Conservation (phyloP, 2,113 vertebrate genomes). For the Notechis scutatus region DNA sequence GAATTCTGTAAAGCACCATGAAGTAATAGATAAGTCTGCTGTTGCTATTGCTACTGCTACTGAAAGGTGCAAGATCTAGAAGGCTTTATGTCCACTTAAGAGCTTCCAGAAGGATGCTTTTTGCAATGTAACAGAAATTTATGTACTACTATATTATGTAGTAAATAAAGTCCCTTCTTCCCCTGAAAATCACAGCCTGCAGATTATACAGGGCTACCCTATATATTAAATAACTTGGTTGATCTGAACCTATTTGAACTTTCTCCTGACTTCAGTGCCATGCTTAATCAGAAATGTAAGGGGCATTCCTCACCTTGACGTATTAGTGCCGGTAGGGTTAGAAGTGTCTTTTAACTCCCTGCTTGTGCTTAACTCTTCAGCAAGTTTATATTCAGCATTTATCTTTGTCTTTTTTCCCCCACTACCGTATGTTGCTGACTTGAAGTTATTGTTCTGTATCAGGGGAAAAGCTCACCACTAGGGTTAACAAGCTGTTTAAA, state of each 20-base stretch:
- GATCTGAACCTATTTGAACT: constrained; percentile 39
- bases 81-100: not conserved
- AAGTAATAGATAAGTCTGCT: not conserved
- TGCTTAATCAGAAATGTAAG: not conserved
- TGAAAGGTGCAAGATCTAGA: not conserved
- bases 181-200: not conserved
- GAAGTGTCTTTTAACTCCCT: constrained; percentile 2
- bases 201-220: constrained; percentile 24
- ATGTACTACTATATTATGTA: not conserved
- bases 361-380: constrained; percentile 14
- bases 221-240: not conserved
- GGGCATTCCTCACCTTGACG: constrained; percentile 36
- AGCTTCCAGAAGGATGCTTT: not conserved
- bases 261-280: constrained; percentile 30
- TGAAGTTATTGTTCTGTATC: constrained; percentile 41
- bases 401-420: constrained; percentile 18
- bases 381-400: constrained; percentile 35
- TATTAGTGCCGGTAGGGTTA: accelerated
- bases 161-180: not conserved
- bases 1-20: not conserved
- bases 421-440: not conserved
- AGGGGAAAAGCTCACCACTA: constrained; percentile 64
- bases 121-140: not conserved
- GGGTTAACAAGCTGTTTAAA: constrained; percentile 77
- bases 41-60: not conserved